Evolutionary conservation across 2,797 vertebrate genomes (phyloP), one percentile per base, ranked within the genome.

Genomic region (Antrozous pallidus): DNA sequence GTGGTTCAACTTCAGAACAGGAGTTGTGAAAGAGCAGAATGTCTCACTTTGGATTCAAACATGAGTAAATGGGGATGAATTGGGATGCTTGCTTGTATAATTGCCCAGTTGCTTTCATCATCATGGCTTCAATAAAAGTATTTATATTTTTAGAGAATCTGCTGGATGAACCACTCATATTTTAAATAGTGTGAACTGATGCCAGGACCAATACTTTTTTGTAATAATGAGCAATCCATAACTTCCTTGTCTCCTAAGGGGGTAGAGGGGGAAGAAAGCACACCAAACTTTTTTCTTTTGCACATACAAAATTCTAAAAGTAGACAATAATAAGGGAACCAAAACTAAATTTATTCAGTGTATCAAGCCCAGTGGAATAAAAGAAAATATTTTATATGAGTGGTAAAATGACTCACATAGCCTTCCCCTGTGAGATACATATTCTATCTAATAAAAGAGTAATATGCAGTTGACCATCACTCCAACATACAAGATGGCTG

Each of bases 271-370:
- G 74, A 51, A 14, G 58, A 61, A 33, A 54, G 11, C 47, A 83
- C 8, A 69, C 17, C 42, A 45, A 84, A 14, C 12, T 10, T 86
- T 94, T 92, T 89, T 65, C 42, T 78, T 95, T 90, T 73, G 22
- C 28, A 54, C 26, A 33, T 65, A 61, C 42, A 45, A 58, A 28
- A 83, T 90, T 96, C 78, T 93, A 49, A 91, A 94, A 81, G 49
- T 38, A 77, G 78, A 61, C 12, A 49, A 6, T 18, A 86, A 36
- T 17, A 56, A n/a, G 22, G 69, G 6, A 1, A 78, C 40, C 82
- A 0, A 70, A 75, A 33, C 33, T 54, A 61, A 90, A 90, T 71
- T 45, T 36, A 42, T 82, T 84, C 80, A 81, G 18, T 70, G 7
- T 77, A 65, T 58, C 38, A 91, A 74, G 47, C 54, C 38, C 17